These are phyloP conservation scores for Mormyrus proboscirostris DNA, from an alignment of 2,797 vertebrate genomes.

Conservation along the genomic window DNA sequence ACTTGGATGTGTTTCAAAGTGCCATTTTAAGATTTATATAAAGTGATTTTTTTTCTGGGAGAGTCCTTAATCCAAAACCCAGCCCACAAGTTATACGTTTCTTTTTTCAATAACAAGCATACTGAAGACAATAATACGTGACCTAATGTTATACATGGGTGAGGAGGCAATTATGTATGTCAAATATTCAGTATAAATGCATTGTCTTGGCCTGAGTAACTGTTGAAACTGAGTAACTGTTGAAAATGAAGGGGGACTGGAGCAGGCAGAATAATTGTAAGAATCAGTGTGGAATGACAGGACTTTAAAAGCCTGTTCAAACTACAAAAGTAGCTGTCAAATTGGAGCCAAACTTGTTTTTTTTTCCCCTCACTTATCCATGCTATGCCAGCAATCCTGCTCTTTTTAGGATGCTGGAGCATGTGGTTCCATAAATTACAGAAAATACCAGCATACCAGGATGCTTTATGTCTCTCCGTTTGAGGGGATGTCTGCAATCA, in stretches of 20 bases:
- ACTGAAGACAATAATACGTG: not conserved
- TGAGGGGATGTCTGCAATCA: constrained; percentile 24
- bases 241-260: not conserved
- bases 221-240: not conserved
- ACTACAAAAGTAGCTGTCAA: constrained; percentile 3
- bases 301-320: not conserved
- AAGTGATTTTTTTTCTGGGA: not conserved
- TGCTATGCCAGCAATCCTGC: not conserved
- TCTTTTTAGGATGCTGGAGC: not conserved
- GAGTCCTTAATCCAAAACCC: not conserved
- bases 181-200: not conserved
- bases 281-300: not conserved
- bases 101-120: not conserved
- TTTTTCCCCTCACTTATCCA: not conserved
- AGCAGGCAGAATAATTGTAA: not conserved
- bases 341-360: not conserved
- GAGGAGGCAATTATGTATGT: not conserved
- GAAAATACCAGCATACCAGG: constrained; percentile 35
- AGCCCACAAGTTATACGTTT: not conserved
- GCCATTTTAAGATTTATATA: not conserved
- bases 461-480: constrained; percentile 22
- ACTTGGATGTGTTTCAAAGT: not conserved
- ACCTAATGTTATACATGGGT: not conserved
- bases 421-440: constrained; percentile 18
- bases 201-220: not conserved